Conservation (phyloP, 2,797 vertebrate genomes). For the Sebastes iracundus region DNA sequence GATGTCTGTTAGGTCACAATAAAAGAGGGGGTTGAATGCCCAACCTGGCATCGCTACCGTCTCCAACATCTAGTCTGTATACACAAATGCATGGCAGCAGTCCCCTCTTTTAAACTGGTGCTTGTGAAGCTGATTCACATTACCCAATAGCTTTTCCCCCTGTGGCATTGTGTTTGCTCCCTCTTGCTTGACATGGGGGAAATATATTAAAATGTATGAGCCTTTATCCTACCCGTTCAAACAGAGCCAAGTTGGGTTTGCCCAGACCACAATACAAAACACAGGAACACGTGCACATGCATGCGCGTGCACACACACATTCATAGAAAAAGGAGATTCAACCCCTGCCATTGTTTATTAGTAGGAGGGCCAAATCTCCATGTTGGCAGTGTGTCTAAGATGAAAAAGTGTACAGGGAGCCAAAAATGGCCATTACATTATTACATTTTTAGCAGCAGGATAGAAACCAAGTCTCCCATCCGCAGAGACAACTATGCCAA, state of each 20-base stretch:
- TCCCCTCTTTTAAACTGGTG: constrained; percentile 24
- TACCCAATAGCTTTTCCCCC: constrained; percentile 39
- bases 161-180: constrained; percentile 71
- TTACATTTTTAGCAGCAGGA: constrained; percentile 56
- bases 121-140: constrained; percentile 54
- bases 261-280: constrained; percentile 50
- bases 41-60: constrained; percentile 35
- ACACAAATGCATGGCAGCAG: constrained; percentile 48
- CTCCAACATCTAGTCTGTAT: constrained; percentile 20
- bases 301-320: constrained; percentile 12
- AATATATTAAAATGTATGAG: constrained; percentile 80
- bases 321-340: constrained; percentile 8
- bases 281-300: not conserved
- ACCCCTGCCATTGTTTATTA: constrained; percentile 64
- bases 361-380: constrained; percentile 58
- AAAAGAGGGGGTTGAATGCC: constrained; percentile 3
- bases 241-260: constrained; percentile 63
- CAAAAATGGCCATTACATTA: constrained; percentile 57
- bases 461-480: constrained; percentile 34
- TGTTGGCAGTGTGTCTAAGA: constrained; percentile 45
- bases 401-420: constrained; percentile 31
- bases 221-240: constrained; percentile 66
- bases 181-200: constrained; percentile 73
- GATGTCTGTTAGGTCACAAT: constrained; percentile 4
- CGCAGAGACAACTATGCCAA: constrained; percentile 17